These are phyloP conservation scores for Pyxicephalus adspersus DNA, from an alignment of 2,113 vertebrate genomes.

Conservation along the genomic window DNA sequence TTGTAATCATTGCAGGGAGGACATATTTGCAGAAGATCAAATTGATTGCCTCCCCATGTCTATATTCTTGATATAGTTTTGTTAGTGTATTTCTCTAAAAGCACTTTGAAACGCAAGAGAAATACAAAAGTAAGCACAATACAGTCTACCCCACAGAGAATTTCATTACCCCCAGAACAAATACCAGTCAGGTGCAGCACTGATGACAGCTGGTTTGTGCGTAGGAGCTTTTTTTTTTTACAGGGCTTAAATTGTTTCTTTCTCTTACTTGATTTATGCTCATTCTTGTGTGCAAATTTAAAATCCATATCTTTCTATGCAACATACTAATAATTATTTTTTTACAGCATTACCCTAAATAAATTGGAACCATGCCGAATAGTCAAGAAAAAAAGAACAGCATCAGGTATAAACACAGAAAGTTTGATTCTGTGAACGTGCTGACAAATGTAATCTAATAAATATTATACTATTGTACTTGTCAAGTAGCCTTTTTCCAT, in stretches of 20 bases:
- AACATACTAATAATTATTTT: constrained; percentile 34
- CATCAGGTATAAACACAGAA: no score
- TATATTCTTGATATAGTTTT: neutral
- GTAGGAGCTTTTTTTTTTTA: constrained; percentile 41
- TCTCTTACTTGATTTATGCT: constrained; percentile 43
- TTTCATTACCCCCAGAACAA: constrained; percentile 51
- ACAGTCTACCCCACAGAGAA: constrained; percentile 35
- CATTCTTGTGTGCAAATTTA: constrained; percentile 24
- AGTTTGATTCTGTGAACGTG: no score
- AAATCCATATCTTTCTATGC: constrained; percentile 13
- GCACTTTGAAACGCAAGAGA: constrained; percentile 19
- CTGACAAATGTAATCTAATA: no score
- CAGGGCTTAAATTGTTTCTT: constrained; percentile 36
- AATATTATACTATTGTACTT: no score
- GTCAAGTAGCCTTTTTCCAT: no score
- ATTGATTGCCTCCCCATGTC: no score
- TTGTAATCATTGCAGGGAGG: no score
- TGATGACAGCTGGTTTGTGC: constrained; percentile 45
- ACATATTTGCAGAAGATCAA: no score
- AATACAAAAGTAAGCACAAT: constrained; percentile 45
- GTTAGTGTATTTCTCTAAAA: constrained; percentile 7
- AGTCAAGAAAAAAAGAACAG: no score
- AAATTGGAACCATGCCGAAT: no score
- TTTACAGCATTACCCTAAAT: constrained; percentile 21
- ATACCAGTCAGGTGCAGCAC: constrained; percentile 44